Conservation (phyloP, 2,797 vertebrate species). For the Pelodytes ibericus region DNA sequence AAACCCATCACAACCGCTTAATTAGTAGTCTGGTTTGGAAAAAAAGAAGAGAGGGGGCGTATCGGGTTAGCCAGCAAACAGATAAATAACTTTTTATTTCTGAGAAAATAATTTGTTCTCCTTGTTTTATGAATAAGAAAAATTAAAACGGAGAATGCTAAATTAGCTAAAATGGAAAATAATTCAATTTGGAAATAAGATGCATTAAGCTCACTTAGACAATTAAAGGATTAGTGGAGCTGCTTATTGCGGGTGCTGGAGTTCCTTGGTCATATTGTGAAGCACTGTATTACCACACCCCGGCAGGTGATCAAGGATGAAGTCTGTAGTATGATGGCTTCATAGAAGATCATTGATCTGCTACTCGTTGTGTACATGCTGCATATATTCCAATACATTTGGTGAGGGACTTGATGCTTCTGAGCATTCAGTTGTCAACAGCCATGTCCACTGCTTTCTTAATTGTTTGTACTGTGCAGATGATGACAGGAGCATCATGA, state of each 20-base stretch:
- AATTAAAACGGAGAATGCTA: constrained; percentile 18
- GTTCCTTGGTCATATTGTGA: not conserved
- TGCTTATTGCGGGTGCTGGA: not conserved
- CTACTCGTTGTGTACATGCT: not conserved
- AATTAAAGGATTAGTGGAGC: not conserved
- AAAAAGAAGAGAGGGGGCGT: constrained; percentile 14
- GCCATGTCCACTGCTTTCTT: constrained; percentile 67
- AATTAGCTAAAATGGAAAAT: constrained; percentile 20
- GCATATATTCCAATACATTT: not conserved
- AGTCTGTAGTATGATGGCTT: no score
- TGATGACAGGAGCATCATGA: constrained; percentile 94
- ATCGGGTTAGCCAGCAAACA: constrained; percentile 19
- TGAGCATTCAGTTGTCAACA: constrained; percentile 58
- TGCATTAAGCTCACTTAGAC: not conserved
- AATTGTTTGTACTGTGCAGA: constrained; percentile 82
- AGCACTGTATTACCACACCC: not conserved
- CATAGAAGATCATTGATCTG: no score
- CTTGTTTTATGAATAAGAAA: constrained; percentile 13
- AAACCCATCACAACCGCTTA: not conserved
- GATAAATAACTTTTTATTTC: constrained; percentile 16
- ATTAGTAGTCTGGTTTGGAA: constrained; percentile 37
- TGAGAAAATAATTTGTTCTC: constrained; percentile 33
- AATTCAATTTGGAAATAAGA: not conserved
- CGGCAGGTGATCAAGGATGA: not conserved
- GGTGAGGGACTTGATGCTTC: not conserved